These are phyloP conservation scores for Eurypyga helias DNA, from an alignment of 2,113 vertebrate species.

Conservation along the genomic window DNA sequence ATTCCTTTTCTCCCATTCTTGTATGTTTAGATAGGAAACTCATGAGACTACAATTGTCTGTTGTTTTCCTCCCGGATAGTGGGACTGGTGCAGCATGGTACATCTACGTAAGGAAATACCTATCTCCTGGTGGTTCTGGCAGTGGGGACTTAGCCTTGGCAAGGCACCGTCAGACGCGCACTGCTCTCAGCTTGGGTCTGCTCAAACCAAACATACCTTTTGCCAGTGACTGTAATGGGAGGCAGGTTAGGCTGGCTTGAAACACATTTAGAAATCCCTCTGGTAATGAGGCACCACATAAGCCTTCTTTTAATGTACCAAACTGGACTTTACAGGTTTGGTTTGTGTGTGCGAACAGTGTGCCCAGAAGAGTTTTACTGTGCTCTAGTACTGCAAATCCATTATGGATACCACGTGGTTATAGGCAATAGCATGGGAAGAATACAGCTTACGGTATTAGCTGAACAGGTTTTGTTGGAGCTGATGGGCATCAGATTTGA, in stretches of 20 bases:
- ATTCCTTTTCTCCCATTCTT: not conserved
- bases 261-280: not conserved
- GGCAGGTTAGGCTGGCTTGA: not conserved
- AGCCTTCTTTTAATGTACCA: not conserved
- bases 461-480: not conserved
- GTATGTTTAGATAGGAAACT: not conserved
- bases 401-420: not conserved
- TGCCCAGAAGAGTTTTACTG: not conserved
- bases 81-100: not conserved
- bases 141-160: not conserved
- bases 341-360: rapidly evolving
- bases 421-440: not conserved
- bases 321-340: not conserved
- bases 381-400: not conserved
- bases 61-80: not conserved
- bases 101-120: not conserved
- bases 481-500: not conserved
- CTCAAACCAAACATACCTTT: not conserved
- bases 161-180: not conserved
- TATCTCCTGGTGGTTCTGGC: rapidly evolving
- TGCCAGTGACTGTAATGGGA: not conserved
- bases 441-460: not conserved
- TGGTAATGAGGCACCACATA: not conserved
- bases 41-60: not conserved
- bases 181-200: not conserved